phyloP scores from a whole-genome alignment of 2,888 invertebrate species.

The Heliothis peltigera region DNA sequence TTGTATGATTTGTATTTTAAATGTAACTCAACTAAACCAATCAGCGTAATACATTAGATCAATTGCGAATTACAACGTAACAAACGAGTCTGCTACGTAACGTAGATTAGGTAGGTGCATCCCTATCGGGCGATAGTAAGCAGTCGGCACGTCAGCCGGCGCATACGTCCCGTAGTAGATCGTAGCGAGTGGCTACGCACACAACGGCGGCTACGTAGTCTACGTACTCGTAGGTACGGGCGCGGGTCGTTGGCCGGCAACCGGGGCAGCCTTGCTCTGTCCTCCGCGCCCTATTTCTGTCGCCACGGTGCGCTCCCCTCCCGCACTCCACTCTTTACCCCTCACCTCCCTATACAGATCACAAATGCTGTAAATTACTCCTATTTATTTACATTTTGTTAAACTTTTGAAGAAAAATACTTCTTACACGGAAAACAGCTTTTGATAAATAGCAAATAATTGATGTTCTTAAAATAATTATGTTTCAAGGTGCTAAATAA shows the following conservation, averaged over 20 bases:
- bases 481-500: background rate
- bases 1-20: background rate
- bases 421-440: background rate
- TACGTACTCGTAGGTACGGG: constrained; percentile 73
- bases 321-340: constrained; percentile 54
- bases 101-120: constrained; percentile 71
- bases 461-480: background rate
- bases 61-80: constrained; percentile 46
- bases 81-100: constrained; percentile 62
- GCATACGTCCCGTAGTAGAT: constrained; percentile 72
- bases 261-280: constrained; percentile 90
- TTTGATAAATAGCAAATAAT: background rate
- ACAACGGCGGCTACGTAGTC: constrained; percentile 66
- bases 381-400: constrained; percentile 67
- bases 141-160: constrained; percentile 58
- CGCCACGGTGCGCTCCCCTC: constrained; percentile 78
- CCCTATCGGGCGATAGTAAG: constrained; percentile 69
- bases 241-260: constrained; percentile 86
- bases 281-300: constrained; percentile 90
- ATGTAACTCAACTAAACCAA: no score
- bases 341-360: constrained; percentile 71
- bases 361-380: constrained; percentile 78
- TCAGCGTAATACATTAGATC: constrained; percentile 20
- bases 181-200: constrained; percentile 71
- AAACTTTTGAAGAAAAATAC: constrained; percentile 35